Percentiles rank a stretch among this genome's conserved stretches.
phyloP scores from a whole-genome alignment of 2,113 vertebrate genomes.

The Balaenoptera acutorostrata region DNA sequence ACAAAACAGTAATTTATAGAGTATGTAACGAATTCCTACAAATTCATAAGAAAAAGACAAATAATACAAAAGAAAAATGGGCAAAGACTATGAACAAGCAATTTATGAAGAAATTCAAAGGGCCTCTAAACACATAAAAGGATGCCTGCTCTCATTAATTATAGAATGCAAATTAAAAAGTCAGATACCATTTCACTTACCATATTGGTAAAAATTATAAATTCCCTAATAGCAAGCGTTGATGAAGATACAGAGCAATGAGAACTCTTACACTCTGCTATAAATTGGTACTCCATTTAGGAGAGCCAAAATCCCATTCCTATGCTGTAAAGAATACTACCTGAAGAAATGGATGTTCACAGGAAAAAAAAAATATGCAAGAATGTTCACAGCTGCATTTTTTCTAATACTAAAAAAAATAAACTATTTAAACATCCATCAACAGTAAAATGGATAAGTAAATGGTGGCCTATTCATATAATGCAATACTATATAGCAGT shows the following conservation, averaged over 20 bases:
- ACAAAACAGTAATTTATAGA: background rate
- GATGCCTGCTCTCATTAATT: background rate
- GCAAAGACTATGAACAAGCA: background rate
- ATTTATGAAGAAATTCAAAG: background rate
- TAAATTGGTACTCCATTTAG: background rate
- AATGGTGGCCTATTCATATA: background rate
- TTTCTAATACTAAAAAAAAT: background rate
- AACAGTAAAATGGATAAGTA: background rate
- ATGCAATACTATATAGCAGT: background rate
- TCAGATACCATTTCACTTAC: background rate
- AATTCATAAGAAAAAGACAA: background rate
- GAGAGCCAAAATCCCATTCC: background rate
- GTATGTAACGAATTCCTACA: background rate
- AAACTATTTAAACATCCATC: conserved; percentile 4
- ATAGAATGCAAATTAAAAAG: background rate
- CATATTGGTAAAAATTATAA: background rate
- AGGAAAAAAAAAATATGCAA: background rate
- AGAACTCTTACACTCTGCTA: background rate
- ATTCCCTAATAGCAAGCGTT: background rate
- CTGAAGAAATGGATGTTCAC: background rate
- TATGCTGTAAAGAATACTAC: background rate
- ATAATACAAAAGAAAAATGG: background rate
- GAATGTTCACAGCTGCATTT: background rate
- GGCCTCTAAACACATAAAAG: background rate
- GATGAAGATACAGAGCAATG: background rate